Conservation (phyloP, 1,140 invertebrate genomes). For the Drosophila equinoxialis region DNA sequence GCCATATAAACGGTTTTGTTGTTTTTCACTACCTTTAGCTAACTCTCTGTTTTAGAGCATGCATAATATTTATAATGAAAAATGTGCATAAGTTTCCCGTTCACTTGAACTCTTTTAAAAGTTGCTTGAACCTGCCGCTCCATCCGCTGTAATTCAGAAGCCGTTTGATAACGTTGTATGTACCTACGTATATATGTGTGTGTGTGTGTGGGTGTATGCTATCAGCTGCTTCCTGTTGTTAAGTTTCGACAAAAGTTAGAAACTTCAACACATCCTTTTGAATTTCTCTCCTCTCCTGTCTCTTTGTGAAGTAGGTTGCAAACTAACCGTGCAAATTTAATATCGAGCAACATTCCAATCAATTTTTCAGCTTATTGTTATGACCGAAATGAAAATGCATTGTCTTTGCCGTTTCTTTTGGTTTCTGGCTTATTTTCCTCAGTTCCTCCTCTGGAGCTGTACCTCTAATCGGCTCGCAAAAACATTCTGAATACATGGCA, state of each 20-base stretch:
- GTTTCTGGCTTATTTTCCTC: too few species aligned
- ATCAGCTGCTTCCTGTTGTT: constrained; percentile 78
- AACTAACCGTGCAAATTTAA: constrained; percentile 56
- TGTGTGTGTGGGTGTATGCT: constrained; percentile 46
- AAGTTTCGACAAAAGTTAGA: constrained; percentile 47
- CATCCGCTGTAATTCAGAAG: constrained; percentile 74
- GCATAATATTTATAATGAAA: constrained; percentile 68
- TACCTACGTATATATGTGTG: constrained; percentile 19
- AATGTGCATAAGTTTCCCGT: constrained; percentile 60
- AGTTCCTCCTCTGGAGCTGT: neutral
- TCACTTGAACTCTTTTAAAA: constrained; percentile 10
- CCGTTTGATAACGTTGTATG: constrained; percentile 55
- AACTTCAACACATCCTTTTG: neutral
- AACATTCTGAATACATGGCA: neutral
- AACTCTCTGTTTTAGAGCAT: constrained; percentile 12
- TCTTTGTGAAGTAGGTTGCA: constrained; percentile 38
- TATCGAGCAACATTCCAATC: constrained; percentile 63
- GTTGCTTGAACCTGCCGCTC: constrained; percentile 65
- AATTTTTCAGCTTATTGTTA: constrained; percentile 30
- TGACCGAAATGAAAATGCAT: constrained; percentile 13
- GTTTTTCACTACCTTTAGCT: neutral
- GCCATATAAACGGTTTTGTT: constrained; percentile 13
- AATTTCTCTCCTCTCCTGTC: constrained; percentile 26
- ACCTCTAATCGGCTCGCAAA: constrained; percentile 4
- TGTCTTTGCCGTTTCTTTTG: constrained; percentile 19